Base-by-base conservation (phyloP, 2,113 vertebrate genomes). In the Bubo bubo region DNA sequence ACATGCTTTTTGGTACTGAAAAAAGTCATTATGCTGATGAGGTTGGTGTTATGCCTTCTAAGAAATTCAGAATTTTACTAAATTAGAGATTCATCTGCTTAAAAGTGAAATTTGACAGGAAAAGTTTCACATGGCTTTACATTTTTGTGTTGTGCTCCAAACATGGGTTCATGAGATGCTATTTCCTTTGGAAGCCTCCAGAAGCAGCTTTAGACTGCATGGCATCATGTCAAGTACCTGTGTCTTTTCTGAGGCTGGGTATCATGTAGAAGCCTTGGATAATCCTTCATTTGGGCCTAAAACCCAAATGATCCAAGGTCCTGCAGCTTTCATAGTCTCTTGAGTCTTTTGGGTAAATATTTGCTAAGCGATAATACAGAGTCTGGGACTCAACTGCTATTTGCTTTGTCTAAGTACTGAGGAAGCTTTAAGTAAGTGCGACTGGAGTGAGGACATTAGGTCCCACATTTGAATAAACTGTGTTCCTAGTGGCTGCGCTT, bases 91-190 rank as follows among this genome's bases (percentile, higher is more conserved):
- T 75, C 1, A 8, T 34, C 39, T 76, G 17, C 0, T 10, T 52
- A 35, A 7, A 27, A n/a, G 47, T 50, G 79, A 63, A 20, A 32
- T 83, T 39, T 41, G 32, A 8, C 28, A 10, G 2, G 12, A 15
- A 24, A 52, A 23, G 34, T 35, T 56, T 74, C 14, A 21, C 13
- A 0, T 30, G 63, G 59, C 59, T 70, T 67, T 82, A 8, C 5
- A 1, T 49, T 47, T 3, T 8, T 22, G 30, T 64, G 30, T 9
- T 56, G 52, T 50, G 47, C 32, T 79, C 41, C 24, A 17, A 2
- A 37, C 0, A 0, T 10, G 37, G 19, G 8, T 34, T 68, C 2
- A 1, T 27, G 79, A 24, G 71, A 8, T 0, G 14, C 32, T 83
- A 20, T 56, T 56, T 3, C 14, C 20, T 64, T 35, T 1, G 19